These are phyloP conservation scores for Paramormyrops hopkinsi DNA, from an alignment of 2,797 vertebrate species.

Conservation along the genomic window DNA sequence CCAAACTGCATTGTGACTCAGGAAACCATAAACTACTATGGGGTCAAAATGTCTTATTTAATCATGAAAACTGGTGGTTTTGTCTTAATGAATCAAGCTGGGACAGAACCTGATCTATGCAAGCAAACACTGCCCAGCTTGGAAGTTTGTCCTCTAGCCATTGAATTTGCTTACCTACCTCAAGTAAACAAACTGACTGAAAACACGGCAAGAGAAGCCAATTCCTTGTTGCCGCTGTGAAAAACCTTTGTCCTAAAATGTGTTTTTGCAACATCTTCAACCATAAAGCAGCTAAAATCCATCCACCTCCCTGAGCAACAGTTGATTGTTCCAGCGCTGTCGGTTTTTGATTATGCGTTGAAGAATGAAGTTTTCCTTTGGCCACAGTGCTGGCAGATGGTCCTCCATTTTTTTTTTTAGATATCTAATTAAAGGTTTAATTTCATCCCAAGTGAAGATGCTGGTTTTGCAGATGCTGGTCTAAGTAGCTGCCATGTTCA, in stretches of 20 bases:
- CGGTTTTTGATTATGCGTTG: not conserved
- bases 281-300: not conserved
- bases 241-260: not conserved
- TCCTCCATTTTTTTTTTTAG: not conserved
- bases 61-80: not conserved
- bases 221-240: not conserved
- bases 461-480: not conserved
- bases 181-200: not conserved
- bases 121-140: not conserved
- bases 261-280: not conserved
- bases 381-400: not conserved
- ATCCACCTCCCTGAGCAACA: not conserved
- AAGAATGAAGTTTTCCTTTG: not conserved
- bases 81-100: not conserved
- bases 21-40: not conserved
- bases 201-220: not conserved
- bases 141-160: not conserved
- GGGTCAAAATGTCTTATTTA: not conserved
- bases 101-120: not conserved
- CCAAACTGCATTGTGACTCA: not conserved
- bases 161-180: not conserved
- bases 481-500: not conserved
- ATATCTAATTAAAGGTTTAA: slow-evolving; percentile 15
- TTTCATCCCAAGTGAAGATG: not conserved
- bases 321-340: not conserved